Conservation (phyloP, 2,888 invertebrate genomes). For the Eumacrocentrus americanus region DNA sequence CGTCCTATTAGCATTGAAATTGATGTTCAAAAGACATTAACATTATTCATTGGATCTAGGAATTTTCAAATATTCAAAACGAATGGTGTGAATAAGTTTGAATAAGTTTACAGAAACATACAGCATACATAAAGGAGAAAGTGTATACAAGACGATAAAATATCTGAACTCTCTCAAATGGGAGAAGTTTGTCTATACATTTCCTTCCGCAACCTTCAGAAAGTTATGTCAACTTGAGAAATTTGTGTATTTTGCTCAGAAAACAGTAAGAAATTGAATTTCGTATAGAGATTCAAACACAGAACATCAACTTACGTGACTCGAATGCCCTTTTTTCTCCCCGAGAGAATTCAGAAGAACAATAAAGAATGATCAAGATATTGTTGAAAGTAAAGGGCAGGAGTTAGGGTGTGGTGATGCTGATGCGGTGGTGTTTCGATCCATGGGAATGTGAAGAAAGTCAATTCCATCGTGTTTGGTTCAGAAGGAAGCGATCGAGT, state of each 20-base stretch:
- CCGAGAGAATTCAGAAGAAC: neutral
- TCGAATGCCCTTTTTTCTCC: neutral
- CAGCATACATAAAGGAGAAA: no score
- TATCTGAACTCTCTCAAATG: neutral
- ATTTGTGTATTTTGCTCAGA: neutral
- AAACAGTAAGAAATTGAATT: no score
- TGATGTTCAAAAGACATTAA: neutral
- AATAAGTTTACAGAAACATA: no score
- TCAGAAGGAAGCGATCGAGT: slow-evolving; percentile 23
- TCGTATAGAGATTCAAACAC: neutral
- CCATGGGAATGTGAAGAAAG: slow-evolving; percentile 26
- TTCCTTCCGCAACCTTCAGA: no score
- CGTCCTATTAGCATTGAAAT: neutral
- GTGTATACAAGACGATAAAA: no score
- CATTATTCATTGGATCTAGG: neutral
- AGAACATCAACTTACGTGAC: neutral
- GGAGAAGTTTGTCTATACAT: neutral
- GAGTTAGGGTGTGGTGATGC: slow-evolving; percentile 9
- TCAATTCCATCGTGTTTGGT: slow-evolving; percentile 14
- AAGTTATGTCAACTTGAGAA: neutral
- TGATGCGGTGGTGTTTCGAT: neutral
- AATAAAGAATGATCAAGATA: neutral
- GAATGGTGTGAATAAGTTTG: no score
- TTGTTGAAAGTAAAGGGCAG: slow-evolving; percentile 10
- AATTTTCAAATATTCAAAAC: neutral